Evolutionary conservation across 2,888 invertebrate species (phyloP).

Genomic region (Coecobrya sp.): DNA sequence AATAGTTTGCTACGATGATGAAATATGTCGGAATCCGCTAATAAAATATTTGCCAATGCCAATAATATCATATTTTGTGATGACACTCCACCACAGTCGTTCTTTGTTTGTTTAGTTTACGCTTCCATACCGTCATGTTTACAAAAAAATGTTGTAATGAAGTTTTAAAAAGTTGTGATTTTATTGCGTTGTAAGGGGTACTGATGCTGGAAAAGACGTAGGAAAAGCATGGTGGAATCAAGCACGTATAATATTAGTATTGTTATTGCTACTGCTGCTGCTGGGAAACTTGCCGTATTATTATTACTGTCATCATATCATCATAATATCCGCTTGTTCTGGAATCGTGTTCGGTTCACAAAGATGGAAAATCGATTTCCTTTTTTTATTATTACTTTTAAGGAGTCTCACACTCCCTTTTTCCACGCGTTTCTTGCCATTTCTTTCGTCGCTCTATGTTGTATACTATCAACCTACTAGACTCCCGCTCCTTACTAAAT

Average conservation of each 20-base stretch:
- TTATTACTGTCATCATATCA: not conserved
- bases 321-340: slow-evolving; percentile 17
- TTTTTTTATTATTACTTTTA: slow-evolving; percentile 55
- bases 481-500: too few species aligned
- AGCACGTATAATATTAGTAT: too few species aligned
- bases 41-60: not conserved
- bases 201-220: not conserved
- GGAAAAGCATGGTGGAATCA: not conserved
- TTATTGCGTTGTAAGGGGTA: not conserved
- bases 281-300: not conserved
- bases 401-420: slow-evolving; percentile 27
- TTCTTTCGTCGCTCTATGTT: not conserved
- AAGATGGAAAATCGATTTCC: slow-evolving; percentile 79
- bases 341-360: slow-evolving; percentile 55
- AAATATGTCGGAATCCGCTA: not conserved
- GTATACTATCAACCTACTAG: not conserved
- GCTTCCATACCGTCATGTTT: not conserved
- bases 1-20: not conserved
- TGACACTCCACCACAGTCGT: not conserved
- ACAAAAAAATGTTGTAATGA: slow-evolving; percentile 35
- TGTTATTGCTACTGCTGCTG: not conserved
- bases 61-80: not conserved
- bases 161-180: slow-evolving; percentile 42
- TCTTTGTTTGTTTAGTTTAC: not conserved
- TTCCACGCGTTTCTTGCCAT: not conserved